Base-by-base conservation (phyloP, 2,888 invertebrate species). In the Ashinkailepas kermadecensis region DNA sequence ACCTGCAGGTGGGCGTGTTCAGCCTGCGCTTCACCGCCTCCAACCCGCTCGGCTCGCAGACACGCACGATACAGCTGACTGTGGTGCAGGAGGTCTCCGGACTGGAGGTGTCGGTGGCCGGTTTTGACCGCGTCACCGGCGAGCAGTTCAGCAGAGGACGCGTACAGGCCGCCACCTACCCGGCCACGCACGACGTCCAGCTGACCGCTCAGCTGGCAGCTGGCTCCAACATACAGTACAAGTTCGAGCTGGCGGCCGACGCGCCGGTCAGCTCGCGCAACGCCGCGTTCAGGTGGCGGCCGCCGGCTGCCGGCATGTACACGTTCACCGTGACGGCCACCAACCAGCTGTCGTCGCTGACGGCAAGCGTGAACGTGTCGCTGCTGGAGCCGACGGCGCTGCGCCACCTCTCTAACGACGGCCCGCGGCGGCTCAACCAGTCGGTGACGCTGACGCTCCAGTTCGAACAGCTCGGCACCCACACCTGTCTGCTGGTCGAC, bases 51-150 rank as follows among this genome's bases (percentile, higher is more conserved):
- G 62, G 78, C 21, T 62, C 59, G 1, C 13, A n/a, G 18, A 57
- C 70, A 4, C 54, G 21, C 18, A 58, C 80, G 18, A 54, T 67
- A 1, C 54, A 57, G 18, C 25, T 82, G 23, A 21, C 25, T 54
- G 82, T 82, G 23, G 23, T 82, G 57, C 82, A 82, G 56, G 58
- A 65, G 25, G 23, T 82, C 9, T 25, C 64, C n/a, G 79, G 78
- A 0, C 78, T 78, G 10, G 56, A 56, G 12, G 58, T 82, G 64
- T 57, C 23, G 21, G 81, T 79, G n/a, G 18, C 25, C 25, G 81
- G 82, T 65, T 78, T 78, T 23, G 82, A 82, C 80, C 74, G 78
- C 18, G 78, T 81, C 64, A 65, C 81, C 54, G 81, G 82, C 8
- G 78, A 79, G 79, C 65, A 59, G 56, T 82, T 67, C 57, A 1